Evolutionary conservation across 2,888 invertebrate species (phyloP), one percentile per base, ranked within the genome.

Genomic region (Diplazon laetatorius): DNA sequence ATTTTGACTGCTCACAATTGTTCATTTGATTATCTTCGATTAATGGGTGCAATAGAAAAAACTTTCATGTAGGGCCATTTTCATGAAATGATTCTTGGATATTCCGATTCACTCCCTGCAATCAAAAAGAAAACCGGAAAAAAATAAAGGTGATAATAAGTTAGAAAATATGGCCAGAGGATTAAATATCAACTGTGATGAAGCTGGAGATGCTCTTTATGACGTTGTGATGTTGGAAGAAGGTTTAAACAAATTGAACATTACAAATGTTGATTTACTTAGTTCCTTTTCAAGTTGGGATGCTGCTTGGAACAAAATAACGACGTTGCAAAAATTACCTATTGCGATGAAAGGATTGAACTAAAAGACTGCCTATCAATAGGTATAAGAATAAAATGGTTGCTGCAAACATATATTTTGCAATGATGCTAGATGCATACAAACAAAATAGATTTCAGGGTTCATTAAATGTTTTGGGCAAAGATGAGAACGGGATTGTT

Each of bases 1-100:
- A 78, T 82, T 72, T 69, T 77, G 71, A 68, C 70, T 30, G 82
- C 80, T 10, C 75, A 82, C 35, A 82, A 82, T 60, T 78, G 80
- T 48, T 12, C 20, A 30, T 82, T 83, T 55, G 76, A 83, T 46
- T 70, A 71, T 25, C 76, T 73, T 48, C 71, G 78, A 5, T 48
- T 81, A 69, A 74, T 82, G 48, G 16, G 14, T 55, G 78, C 78
- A 63, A 30, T 82, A 0, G 68, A 78, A 35, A 82, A 76, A 70
- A 60, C 57, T 69, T 78, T 71, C 63, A 66, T 82, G 68, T 65
- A 68, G 71, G 48, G 76, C 22, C 72, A 81, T 71, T 81, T 78
- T 12, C 42, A 59, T 30, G 12, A 14, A 25, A 39, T 80, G 8
- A 46, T 80, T 44, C 14, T 22, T 1, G 76, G 76, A 25, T 80